Conservation (phyloP, 2,113 vertebrate species). For the Notothenia coriiceps region DNA sequence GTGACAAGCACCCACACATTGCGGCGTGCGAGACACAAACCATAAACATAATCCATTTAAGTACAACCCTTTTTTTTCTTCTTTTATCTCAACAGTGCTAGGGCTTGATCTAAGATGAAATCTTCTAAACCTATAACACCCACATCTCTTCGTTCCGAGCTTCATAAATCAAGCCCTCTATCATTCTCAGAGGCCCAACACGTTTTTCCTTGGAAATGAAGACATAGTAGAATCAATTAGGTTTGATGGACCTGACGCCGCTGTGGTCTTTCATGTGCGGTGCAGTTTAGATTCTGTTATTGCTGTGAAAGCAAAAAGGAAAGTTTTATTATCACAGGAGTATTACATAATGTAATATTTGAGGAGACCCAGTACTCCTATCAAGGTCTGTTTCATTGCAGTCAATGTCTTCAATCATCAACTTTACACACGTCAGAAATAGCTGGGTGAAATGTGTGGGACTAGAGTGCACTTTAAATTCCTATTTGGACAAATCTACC, state of each 20-base stretch:
- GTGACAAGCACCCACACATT: slow-evolving; percentile 18
- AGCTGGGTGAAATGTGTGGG: slow-evolving; percentile 51
- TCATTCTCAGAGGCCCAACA: slow-evolving; percentile 53
- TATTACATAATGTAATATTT: slow-evolving; percentile 72
- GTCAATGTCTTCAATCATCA: slow-evolving; percentile 64
- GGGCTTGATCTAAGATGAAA: slow-evolving; percentile 58
- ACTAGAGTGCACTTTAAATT: slow-evolving; percentile 66
- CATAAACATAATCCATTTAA: slow-evolving; percentile 72
- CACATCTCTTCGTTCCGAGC: slow-evolving; percentile 29
- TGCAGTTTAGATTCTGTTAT: slow-evolving; percentile 60
- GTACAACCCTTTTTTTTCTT: slow-evolving; percentile 33
- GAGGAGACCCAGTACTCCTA: slow-evolving; percentile 46
- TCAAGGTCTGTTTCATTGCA: slow-evolving; percentile 62
- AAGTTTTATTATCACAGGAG: slow-evolving; percentile 67
- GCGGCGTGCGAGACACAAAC: slow-evolving; percentile 28
- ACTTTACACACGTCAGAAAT: slow-evolving; percentile 65
- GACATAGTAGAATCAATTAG: slow-evolving; percentile 78
- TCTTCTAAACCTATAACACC: slow-evolving; percentile 48
- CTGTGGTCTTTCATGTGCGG: slow-evolving; percentile 51
- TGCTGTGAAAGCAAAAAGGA: slow-evolving; percentile 60
- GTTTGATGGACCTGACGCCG: slow-evolving; percentile 68
- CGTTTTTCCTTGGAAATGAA: slow-evolving; percentile 76
- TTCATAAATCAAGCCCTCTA: slow-evolving; percentile 70
- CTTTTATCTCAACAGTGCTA: slow-evolving; percentile 62
- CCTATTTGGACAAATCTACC: slow-evolving; percentile 59